phyloP scores from a whole-genome alignment of 2,797 vertebrate genomes.

The Hyperoplus lanceolatus region DNA sequence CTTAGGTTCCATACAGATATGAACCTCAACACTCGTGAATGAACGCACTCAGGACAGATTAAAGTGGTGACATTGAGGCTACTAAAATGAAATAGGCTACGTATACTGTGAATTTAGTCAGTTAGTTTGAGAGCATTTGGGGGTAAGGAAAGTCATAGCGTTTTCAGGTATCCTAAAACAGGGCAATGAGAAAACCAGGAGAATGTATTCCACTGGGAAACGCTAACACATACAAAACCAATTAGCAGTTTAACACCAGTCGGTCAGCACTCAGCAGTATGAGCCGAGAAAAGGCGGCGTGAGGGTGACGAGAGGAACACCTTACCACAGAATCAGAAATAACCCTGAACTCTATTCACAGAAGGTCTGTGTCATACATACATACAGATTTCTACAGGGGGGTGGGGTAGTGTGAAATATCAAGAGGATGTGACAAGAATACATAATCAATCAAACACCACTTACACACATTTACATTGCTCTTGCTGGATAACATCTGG shows the following conservation, averaged over 20 bases:
- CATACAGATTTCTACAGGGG: background rate
- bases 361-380: background rate
- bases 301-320: constrained; percentile 2
- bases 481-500: background rate
- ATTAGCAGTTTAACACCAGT: constrained; percentile 5
- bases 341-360: background rate
- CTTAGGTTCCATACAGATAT: constrained; percentile 31
- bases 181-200: background rate
- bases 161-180: background rate
- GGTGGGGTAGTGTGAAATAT: background rate
- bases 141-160: background rate
- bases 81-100: constrained; percentile 16
- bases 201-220: background rate
- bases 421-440: constrained; percentile 11
- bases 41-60: constrained; percentile 37
- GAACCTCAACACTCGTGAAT: constrained; percentile 47
- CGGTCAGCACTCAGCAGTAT: background rate
- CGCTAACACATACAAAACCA: constrained; percentile 1
- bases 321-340: background rate
- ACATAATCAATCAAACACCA: background rate
- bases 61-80: constrained; percentile 3
- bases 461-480: background rate
- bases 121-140: background rate
- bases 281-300: constrained; percentile 4
- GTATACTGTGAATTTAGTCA: background rate